Base-by-base conservation (phyloP, 2,797 vertebrate genomes). In the Urocyon cinereoargenteus region DNA sequence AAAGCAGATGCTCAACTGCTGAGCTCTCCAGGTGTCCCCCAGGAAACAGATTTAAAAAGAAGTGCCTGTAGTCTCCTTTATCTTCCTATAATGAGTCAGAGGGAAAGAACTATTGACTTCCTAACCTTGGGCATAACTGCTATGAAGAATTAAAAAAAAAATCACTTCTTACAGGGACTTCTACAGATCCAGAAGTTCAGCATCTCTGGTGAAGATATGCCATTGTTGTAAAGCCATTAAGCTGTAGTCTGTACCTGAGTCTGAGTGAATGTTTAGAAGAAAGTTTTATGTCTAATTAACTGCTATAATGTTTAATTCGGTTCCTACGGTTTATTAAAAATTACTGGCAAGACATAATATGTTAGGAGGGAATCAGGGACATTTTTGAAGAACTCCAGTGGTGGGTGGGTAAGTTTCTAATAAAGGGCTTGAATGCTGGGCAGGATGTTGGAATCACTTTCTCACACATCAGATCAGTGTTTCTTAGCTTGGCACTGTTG, bases 201-300 rank as follows among this genome's bases (percentile, higher is more conserved):
- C 0, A 2, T 72, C 21, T 79, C 40, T 36, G 4, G 12, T 77
- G 53, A 49, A 81, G 21, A 61, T 55, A 26, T 31, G 15, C 18
- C 51, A 2, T 40, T 6, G 7, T 77, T 68, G 26, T 34, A 72
- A 94, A 36, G 1, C 84, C 6, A 3, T 6, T 57, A 24, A 93
- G 31, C 72, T 75, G n/a, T n/a, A 59, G 11, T 61, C 59, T 86
- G 26, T 19, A 36, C 21, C 59, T 53, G 1, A 61, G 55, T 94
- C 49, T 84, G 81, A 12, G 16, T 18, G n/a, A 90, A 45, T 62
- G 57, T 77, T 66, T 72, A 90, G 40, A 93, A 57, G 55, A 66
- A 94, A 86, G 15, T 78, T 89, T 96, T 82, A 78, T 83, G 15
- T 91, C 40, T 91, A 79, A 79, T 72, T n/a, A 68, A 40, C 78